phyloP scores from a whole-genome alignment of 2,113 vertebrate genomes.

The Catharus minimus region DNA sequence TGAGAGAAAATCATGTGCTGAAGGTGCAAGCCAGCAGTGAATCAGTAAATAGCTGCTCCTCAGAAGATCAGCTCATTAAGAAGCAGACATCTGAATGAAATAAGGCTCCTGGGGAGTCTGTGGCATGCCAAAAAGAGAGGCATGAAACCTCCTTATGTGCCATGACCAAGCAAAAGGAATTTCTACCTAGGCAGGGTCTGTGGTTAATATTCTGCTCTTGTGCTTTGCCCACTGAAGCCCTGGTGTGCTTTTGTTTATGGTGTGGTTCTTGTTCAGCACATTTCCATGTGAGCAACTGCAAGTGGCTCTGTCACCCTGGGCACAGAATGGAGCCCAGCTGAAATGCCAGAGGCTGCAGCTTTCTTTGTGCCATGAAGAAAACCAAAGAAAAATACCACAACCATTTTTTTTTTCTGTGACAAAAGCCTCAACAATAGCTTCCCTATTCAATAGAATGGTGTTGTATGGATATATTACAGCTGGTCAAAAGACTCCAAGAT shows the following conservation, averaged over 20 bases:
- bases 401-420: not conserved
- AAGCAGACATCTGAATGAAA: slow-evolving; percentile 27
- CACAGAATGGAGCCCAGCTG: not conserved
- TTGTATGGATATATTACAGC: not conserved
- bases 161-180: slow-evolving; percentile 35
- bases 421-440: not conserved
- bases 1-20: not conserved
- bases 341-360: not conserved
- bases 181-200: slow-evolving; percentile 8
- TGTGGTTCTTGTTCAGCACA: slow-evolving; percentile 18
- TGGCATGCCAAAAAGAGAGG: slow-evolving; percentile 1
- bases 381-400: not conserved
- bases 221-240: not conserved
- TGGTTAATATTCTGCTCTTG: slow-evolving; percentile 52
- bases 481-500: not conserved
- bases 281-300: not conserved
- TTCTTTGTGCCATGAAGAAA: not conserved
- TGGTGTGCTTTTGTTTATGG: slow-evolving; percentile 1
- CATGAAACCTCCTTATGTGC: slow-evolving; percentile 21
- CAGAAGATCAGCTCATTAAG: slow-evolving; percentile 6
- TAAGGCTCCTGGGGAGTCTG: not conserved
- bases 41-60: not conserved
- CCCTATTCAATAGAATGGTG: not conserved
- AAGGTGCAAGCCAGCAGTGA: slow-evolving; percentile 6
- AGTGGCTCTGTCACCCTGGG: not conserved